Evolutionary conservation across 2,888 invertebrate genomes (phyloP), one percentile per base, ranked within the genome.

Genomic region (Eudemis profundana): DNA sequence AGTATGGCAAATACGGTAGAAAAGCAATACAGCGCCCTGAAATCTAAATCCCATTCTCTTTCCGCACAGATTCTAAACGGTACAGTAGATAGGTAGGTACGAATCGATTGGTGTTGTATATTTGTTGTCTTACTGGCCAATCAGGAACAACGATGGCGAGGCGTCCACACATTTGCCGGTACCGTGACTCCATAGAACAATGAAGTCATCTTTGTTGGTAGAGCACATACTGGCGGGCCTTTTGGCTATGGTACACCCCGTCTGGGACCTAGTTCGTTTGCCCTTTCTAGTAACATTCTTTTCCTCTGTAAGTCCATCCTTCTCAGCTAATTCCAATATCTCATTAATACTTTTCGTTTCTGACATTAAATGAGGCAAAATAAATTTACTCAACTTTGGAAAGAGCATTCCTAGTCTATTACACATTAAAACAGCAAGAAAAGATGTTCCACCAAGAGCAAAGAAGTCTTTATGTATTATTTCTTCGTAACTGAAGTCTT

Each of bases 101-200:
- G n/a, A n/a, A n/a, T n/a, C n/a, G n/a, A n/a, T n/a, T n/a, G n/a
- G n/a, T n/a, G n/a, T n/a, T n/a, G n/a, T n/a, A n/a, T n/a, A n/a
- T n/a, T n/a, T n/a, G n/a, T n/a, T n/a, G n/a, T 87, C 90, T 90
- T 86, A 94, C 94, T 81, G 78, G 72, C 80, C 83, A 67, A 77
- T 76, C 71, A 86, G 74, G 72, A 93, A 93, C 56, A 94, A 72
- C 19, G 93, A 87, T 17, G 97, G 96, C 12, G 96, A 94, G 7
- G 96, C 95, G 92, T 98, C 97, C 8, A 98, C 94, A 89, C 98
- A 98, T 85, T 97, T 97, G 42, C 93, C 91, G 56, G 96, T 93
- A 83, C 96, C 86, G 79, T 91, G 93, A 69, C 86, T 90, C 95
- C 94, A 93, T 84, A 82, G 79, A 84, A 94, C 93, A 38, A 75